Evolutionary conservation across 2,113 vertebrate genomes (phyloP), one percentile per base, ranked within the genome.

Genomic region (Zingel zingel): DNA sequence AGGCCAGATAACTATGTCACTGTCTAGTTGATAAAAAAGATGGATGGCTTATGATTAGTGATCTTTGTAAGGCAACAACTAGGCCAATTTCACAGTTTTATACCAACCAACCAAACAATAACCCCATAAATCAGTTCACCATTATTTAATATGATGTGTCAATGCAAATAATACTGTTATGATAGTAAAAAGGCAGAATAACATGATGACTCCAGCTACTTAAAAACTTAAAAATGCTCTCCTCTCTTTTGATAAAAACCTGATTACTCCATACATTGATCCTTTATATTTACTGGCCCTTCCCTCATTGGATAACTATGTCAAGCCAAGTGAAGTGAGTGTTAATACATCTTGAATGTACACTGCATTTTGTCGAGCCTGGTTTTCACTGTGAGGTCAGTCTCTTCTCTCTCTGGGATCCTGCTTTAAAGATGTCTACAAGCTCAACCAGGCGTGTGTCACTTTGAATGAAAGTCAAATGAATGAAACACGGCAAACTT

Each of bases 391-490:
- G 54, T 48, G n/a, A 74, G 77, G 63, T 82, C 68, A 47, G 61
- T 10, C 36, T 10, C 36, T 15, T 13, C 30, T 81, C 36, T 48
- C 66, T 72, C 47, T 33, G 59, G 36, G 54, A 27, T 76, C 10
- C 0, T 50, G 47, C 43, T 63, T 65, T 64, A 27, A 73, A 64
- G 69, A 83, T 70, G 19, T 51, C 57, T n/a, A 12, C 62, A 66
- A 13, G 70, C 77, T 74, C n/a, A 2, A 81, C 15, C 58, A 18
- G 51, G 0, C 39, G 3, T 1, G 56, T 43, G 54, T 81, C 10
- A 74, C 80, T 71, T 72, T 53, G 27, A 64, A 78, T 58, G 21
- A 66, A 83, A 45, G 73, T n/a, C n/a, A n/a, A n/a, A n/a, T n/a
- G n/a, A n/a, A n/a, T n/a, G n/a, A n/a, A n/a, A 3, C 30, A 12